These are phyloP conservation scores for Ophioninae sp. DNA, from an alignment of 2,888 invertebrate species.

Conservation along the genomic window DNA sequence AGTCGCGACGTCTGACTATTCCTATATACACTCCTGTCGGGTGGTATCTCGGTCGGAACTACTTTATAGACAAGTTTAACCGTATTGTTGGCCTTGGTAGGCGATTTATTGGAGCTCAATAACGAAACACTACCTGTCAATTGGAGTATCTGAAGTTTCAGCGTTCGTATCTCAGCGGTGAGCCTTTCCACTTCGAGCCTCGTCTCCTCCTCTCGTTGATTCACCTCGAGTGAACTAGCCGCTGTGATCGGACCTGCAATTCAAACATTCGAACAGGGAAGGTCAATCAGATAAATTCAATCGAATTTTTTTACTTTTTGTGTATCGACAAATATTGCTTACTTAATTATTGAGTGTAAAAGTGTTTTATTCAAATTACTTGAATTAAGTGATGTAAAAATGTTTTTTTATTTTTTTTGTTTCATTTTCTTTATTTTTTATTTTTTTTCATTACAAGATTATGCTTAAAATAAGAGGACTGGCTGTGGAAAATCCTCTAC, in stretches of 20 bases:
- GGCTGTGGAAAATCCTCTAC: no score
- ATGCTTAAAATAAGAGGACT: no score
- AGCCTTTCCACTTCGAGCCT: conserved; percentile 84
- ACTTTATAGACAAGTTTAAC: not conserved
- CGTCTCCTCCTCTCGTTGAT: conserved; percentile 84
- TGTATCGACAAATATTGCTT: not conserved
- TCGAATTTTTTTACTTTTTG: not conserved
- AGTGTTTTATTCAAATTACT: not conserved
- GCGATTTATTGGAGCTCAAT: conserved; percentile 11
- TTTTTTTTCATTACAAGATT: no score
- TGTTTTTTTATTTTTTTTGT: no score
- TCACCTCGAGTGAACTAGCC: conserved; percentile 82
- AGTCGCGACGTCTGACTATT: not conserved
- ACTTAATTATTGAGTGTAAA: not conserved
- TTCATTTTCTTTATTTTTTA: no score
- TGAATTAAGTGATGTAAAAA: not conserved
- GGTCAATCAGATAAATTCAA: not conserved
- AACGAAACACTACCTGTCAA: conserved; percentile 80
- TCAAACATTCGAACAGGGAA: conserved; percentile 38
- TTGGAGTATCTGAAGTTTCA: conserved; percentile 84
- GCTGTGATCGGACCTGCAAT: conserved; percentile 74
- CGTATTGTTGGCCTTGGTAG: conserved; percentile 27
- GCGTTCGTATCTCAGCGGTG: conserved; percentile 84
- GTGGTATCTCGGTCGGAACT: not conserved
- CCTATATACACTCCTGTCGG: not conserved